phyloP scores from a whole-genome alignment of 2,113 vertebrate species.

The Nettapus auritus region DNA sequence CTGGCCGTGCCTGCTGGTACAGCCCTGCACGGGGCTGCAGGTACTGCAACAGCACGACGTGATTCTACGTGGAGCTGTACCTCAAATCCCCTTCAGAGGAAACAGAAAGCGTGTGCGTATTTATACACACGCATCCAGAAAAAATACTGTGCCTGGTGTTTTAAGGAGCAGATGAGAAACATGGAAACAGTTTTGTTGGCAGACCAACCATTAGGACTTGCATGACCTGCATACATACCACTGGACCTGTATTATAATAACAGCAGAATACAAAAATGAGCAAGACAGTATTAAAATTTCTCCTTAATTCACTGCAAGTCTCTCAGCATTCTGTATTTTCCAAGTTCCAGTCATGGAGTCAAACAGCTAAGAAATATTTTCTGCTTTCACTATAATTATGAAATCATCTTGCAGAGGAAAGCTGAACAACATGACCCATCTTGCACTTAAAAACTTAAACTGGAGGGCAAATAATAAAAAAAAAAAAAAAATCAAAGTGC shows the following conservation, averaged over 20 bases:
- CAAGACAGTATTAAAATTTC: not conserved
- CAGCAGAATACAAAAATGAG: not conserved
- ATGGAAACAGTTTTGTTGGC: not conserved
- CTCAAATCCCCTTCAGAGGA: not conserved
- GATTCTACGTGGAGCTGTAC: not conserved
- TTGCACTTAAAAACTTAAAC: not conserved
- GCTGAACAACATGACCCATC: not conserved
- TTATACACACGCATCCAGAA: rapidly evolving
- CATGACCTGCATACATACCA: rapidly evolving
- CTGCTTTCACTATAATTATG: not conserved
- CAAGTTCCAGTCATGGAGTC: not conserved
- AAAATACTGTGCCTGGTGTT: not conserved
- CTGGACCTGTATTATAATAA: not conserved
- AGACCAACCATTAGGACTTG: not conserved
- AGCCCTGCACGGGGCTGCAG: not conserved
- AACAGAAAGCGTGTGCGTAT: not conserved
- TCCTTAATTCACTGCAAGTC: not conserved
- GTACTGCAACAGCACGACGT: not conserved
- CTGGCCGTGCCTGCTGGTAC: not conserved
- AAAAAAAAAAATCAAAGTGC: not conserved
- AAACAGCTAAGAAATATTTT: not conserved
- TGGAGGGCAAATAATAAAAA: not conserved
- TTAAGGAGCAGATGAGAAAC: not conserved
- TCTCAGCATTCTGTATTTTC: not conserved
- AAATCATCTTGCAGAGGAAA: not conserved